Percentiles rank a stretch among this genome's conserved stretches.
Conservation (phyloP, 2,888 invertebrate genomes). For the Ichneumoninae sp. region DNA sequence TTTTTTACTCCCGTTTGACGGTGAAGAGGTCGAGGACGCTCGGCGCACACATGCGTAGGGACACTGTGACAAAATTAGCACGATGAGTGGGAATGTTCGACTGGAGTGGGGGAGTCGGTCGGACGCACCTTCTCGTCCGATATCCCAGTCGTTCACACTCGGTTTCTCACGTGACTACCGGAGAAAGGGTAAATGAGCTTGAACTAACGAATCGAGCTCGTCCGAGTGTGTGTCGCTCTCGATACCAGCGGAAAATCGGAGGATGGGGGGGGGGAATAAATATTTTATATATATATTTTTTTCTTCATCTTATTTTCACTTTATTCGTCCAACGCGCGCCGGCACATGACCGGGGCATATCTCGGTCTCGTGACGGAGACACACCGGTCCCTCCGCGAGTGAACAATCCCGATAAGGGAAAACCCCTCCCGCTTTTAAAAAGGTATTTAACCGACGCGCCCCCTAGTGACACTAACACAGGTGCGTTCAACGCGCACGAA, state of each 20-base stretch:
- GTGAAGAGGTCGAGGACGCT: conserved; percentile 59
- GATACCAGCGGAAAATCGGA: conserved; percentile 13
- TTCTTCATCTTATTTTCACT: conserved; percentile 18
- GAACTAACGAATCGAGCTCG: not conserved
- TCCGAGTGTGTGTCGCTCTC: not conserved
- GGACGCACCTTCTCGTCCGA: conserved; percentile 30
- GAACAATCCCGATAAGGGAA: conserved; percentile 49
- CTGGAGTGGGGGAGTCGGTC: conserved; percentile 34
- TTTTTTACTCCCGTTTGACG: conserved; percentile 41
- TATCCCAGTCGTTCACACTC: conserved; percentile 9
- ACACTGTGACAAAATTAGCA: conserved; percentile 58
- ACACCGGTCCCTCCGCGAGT: conserved; percentile 15
- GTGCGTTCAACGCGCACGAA: conserved; percentile 12
- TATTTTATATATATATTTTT: not conserved
- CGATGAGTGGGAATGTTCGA: conserved; percentile 12
- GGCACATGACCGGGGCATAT: conserved; percentile 57
- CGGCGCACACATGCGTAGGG: conserved; percentile 6
- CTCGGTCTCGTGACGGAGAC: conserved; percentile 53
- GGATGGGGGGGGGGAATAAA: not conserved
- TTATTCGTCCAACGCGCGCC: not conserved
- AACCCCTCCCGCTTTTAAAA: conserved; percentile 30
- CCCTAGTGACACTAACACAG: conserved; percentile 44
- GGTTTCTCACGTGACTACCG: conserved; percentile 21
- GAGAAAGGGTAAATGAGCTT: conserved; percentile 23
- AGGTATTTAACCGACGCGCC: conserved; percentile 62